Conservation (phyloP, 2,797 vertebrate genomes). For the Tangara arthus region DNA sequence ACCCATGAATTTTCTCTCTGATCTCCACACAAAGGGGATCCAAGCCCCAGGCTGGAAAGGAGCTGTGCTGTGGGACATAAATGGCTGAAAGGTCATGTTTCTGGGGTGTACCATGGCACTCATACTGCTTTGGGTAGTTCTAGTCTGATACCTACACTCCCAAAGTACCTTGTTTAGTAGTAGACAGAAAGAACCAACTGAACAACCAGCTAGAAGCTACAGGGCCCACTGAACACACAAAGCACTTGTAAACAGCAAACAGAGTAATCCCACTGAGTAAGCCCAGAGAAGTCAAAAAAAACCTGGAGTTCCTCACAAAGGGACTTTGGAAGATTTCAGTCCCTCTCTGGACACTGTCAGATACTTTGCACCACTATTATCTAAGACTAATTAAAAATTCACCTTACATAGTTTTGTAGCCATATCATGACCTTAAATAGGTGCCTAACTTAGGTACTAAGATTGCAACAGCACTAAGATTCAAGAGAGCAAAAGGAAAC, state of each 20-base stretch:
- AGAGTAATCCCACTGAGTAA: not conserved
- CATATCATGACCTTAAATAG: not conserved
- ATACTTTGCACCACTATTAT: not conserved
- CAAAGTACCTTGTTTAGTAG: not conserved
- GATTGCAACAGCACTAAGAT: not conserved
- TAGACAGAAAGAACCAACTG: not conserved
- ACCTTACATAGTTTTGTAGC: not conserved
- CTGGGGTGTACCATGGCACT: not conserved
- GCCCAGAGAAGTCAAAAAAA: not conserved
- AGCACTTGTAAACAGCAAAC: not conserved
- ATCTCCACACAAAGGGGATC: not conserved
- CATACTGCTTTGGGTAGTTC: not conserved
- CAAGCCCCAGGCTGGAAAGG: not conserved
- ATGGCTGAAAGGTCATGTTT: not conserved
- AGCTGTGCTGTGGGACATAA: not conserved
- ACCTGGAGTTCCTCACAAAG: not conserved
- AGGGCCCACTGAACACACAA: rapidly evolving
- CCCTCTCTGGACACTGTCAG: not conserved
- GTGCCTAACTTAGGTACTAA: not conserved
- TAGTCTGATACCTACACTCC: not conserved
- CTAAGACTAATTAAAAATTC: not conserved
- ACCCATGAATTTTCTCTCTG: rapidly evolving
- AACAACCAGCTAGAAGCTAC: not conserved
- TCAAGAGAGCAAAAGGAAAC: not conserved
- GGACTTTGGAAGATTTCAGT: not conserved